These are phyloP conservation scores for Bellardia pandia DNA, from an alignment of 2,888 invertebrate genomes.

Conservation along the genomic window DNA sequence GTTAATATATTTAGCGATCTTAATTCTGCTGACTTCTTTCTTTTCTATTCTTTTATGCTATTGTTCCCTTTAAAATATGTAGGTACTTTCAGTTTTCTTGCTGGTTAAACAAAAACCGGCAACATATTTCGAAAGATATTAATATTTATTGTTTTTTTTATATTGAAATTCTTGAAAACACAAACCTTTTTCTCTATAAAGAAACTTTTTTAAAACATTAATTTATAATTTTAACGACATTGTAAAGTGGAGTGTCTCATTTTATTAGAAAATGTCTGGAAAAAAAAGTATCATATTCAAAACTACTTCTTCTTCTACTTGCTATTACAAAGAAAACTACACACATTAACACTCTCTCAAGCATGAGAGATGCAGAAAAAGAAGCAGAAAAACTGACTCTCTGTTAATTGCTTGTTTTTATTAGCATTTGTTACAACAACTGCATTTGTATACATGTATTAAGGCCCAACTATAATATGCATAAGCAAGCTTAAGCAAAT, in stretches of 20 bases:
- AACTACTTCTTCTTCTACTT: too few relatives aligned
- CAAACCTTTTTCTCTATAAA: background rate
- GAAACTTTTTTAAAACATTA: background rate
- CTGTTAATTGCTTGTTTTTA: constrained; percentile 64
- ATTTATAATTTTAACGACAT: background rate
- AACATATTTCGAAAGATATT: background rate
- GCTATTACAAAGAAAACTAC: constrained; percentile 18
- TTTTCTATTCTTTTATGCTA: too few relatives aligned
- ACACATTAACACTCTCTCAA: background rate
- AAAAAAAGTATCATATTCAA: constrained; percentile 26
- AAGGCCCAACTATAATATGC: too few relatives aligned
- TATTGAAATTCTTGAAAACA: constrained; percentile 2
- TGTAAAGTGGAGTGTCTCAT: too few relatives aligned
- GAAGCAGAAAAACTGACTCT: constrained; percentile 31
- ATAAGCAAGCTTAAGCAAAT: too few relatives aligned
- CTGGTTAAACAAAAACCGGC: too few relatives aligned
- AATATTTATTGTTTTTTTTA: background rate
- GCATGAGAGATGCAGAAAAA: background rate
- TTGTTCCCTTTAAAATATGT: too few relatives aligned
- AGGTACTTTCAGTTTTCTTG: constrained; percentile 17
- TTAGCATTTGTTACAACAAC: constrained; percentile 37
- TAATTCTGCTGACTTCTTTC: too few relatives aligned
- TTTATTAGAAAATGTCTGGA: constrained; percentile 8
- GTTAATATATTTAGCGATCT: too few relatives aligned
- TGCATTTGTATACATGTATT: background rate